Evolutionary conservation across 2,113 vertebrate genomes (phyloP).

Genomic region (Ptilonorhynchus violaceus): DNA sequence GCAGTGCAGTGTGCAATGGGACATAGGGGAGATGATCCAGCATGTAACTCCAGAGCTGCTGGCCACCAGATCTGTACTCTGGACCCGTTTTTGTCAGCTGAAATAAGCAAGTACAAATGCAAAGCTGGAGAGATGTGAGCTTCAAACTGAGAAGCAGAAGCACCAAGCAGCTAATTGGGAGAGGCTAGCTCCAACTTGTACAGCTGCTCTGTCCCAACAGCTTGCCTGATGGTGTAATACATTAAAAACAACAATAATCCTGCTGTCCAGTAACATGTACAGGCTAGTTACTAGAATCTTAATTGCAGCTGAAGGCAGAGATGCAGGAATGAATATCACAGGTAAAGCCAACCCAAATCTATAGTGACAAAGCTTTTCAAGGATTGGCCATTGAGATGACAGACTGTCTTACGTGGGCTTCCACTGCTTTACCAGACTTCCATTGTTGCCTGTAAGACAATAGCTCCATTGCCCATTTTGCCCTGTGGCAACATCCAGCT

Average conservation of each 20-base stretch:
- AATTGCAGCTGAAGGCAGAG: neutral
- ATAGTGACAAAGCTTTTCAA: neutral
- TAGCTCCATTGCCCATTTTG: neutral
- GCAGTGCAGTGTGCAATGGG: neutral
- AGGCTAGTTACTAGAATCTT: slow-evolving; percentile 3
- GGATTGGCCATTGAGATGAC: neutral
- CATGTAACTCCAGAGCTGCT: neutral
- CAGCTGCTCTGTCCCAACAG: slow-evolving; percentile 32
- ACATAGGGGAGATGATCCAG: neutral
- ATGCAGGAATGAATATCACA: neutral
- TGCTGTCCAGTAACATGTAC: slow-evolving; percentile 23
- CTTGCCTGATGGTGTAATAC: slow-evolving; percentile 45
- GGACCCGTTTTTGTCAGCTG: neutral
- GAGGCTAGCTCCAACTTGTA: slow-evolving; percentile 52
- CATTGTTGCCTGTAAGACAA: neutral
- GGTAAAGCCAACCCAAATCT: neutral
- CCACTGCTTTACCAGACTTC: neutral
- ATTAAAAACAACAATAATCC: slow-evolving; percentile 19
- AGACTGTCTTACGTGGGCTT: neutral
- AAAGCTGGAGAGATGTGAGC: neutral
- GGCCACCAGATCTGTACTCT: neutral
- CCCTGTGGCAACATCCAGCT: neutral
- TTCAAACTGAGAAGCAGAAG: neutral
- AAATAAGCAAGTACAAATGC: neutral
- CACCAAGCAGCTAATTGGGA: slow-evolving; percentile 12